A percentile compares a stretch with the other conserved stretches of the same genome.
These are phyloP conservation scores for Formica selysi DNA, from an alignment of 1,140 invertebrate species.

Conservation along the genomic window DNA sequence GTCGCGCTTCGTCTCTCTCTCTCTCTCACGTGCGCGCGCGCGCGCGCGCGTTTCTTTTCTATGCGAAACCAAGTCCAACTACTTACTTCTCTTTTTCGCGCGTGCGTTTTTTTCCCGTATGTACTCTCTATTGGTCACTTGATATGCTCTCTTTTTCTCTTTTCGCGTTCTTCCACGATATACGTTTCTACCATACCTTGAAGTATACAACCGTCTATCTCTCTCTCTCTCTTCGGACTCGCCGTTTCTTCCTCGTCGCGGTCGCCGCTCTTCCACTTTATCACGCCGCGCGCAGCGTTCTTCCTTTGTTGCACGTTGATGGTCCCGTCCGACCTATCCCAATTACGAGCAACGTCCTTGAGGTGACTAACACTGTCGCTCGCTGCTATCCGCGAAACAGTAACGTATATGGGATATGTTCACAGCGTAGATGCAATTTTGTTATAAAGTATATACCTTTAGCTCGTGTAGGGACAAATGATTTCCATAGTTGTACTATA, in stretches of 20 bases:
- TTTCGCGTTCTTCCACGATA: constrained; percentile 18
- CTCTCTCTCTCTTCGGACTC: neutral
- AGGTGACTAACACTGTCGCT: constrained; percentile 78
- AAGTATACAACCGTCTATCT: constrained; percentile 4
- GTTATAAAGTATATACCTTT: neutral
- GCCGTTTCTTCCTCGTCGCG: constrained; percentile 2
- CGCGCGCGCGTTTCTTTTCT: constrained; percentile 31
- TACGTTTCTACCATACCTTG: constrained; percentile 37
- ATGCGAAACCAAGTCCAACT: neutral
- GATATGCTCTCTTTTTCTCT: neutral
- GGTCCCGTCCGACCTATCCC: constrained; percentile 81
- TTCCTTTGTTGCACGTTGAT: constrained; percentile 28
- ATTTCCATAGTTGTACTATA: neutral
- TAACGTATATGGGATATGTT: constrained; percentile 37
- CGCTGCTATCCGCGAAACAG: constrained; percentile 43
- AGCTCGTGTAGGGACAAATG: neutral
- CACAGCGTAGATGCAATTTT: neutral
- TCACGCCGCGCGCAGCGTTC: neutral
- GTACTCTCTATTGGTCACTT: neutral
- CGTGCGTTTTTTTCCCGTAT: constrained; percentile 7
- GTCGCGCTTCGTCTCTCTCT: neutral
- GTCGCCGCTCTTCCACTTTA: constrained; percentile 19
- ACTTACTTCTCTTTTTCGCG: neutral
- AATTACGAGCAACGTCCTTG: constrained; percentile 83
- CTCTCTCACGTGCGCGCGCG: neutral